A percentile compares a stretch with the other conserved stretches of the same genome.
phyloP scores from a whole-genome alignment of 1,140 invertebrate species.

The Caenorhabditis tropicalis region DNA sequence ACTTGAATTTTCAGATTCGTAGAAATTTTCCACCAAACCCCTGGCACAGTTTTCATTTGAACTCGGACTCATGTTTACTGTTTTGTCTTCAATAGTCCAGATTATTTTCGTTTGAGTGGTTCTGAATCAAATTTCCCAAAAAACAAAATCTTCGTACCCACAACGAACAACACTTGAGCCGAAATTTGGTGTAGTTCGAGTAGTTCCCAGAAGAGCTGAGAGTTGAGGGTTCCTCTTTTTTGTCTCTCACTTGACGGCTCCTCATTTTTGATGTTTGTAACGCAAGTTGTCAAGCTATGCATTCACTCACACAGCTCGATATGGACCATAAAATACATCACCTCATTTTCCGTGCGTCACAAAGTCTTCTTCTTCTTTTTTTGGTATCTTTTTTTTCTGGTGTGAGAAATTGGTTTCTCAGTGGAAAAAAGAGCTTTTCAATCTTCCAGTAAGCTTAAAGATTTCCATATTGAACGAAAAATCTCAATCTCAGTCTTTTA shows the following conservation, averaged over 20 bases:
- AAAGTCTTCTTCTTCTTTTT: background rate
- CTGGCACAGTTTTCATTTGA: no score
- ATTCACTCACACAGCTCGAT: background rate
- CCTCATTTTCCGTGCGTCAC: constrained; percentile 13
- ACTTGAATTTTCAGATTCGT: no score
- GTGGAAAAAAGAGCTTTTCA: no score
- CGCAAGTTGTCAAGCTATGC: constrained; percentile 25
- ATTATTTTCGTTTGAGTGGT: no score
- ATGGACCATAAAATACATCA: constrained; percentile 31
- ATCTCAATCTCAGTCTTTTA: no score
- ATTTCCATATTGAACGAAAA: no score
- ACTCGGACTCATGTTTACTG: background rate
- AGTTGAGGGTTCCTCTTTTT: background rate
- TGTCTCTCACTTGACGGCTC: background rate
- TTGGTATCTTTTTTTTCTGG: background rate
- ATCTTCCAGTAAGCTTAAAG: no score
- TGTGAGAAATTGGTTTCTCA: no score
- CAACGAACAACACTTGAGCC: constrained; percentile 28
- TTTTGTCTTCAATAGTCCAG: background rate
- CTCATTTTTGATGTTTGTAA: constrained; percentile 38
- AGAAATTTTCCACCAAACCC: no score
- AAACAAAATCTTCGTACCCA: background rate
- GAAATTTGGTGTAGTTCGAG: constrained; percentile 12
- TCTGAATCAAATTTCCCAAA: no score
- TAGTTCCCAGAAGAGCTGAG: constrained; percentile 12